These are phyloP conservation scores for Phyllotis vaccarum DNA, from an alignment of 2,797 vertebrate species.

Conservation along the genomic window DNA sequence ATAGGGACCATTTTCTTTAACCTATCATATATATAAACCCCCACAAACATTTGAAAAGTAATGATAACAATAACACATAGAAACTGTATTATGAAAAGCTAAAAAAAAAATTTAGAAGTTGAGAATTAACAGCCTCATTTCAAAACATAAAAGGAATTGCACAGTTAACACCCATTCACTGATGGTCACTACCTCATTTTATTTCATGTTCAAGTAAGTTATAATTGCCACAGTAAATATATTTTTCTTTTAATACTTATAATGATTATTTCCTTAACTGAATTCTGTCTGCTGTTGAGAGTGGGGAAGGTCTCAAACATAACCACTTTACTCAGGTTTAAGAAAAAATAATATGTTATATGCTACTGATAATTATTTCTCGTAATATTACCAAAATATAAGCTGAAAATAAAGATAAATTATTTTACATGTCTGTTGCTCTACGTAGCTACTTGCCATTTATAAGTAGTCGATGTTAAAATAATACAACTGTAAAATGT, in stretches of 20 bases:
- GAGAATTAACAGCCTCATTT: not conserved
- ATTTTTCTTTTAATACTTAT: not conserved
- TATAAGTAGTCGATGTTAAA: not conserved
- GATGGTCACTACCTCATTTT: not conserved
- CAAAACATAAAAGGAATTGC: not conserved
- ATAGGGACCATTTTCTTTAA: not conserved
- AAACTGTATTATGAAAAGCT: not conserved
- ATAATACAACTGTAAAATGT: not conserved
- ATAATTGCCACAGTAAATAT: not conserved
- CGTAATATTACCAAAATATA: not conserved
- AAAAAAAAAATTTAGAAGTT: not conserved
- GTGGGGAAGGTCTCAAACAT: not conserved
- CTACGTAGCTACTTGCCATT: not conserved
- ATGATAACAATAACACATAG: not conserved
- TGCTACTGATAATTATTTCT: not conserved
- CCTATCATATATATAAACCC: not conserved
- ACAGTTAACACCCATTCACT: not conserved
- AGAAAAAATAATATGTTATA: not conserved
- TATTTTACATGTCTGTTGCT: not conserved
- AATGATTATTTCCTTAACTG: not conserved
- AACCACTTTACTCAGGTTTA: not conserved
- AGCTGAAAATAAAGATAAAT: not conserved
- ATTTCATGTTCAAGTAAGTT: not conserved
- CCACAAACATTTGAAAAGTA: not conserved
- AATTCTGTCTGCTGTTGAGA: not conserved